phyloP scores from a whole-genome alignment of 1,140 invertebrate genomes.

The Chlorops oryzae region DNA sequence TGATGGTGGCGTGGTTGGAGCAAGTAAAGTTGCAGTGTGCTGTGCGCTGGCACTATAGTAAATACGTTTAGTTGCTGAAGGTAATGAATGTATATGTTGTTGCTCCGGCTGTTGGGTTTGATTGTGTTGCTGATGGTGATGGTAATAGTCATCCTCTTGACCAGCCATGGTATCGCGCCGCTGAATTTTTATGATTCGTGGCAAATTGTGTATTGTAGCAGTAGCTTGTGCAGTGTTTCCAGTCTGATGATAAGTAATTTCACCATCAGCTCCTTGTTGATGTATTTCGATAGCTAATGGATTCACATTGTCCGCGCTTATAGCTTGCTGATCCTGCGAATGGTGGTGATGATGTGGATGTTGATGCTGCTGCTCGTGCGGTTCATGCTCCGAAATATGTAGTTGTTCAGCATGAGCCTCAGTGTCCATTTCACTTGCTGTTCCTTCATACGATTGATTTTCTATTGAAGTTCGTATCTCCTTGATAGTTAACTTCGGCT shows the following conservation, averaged over 20 bases:
- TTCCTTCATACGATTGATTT: slow-evolving; percentile 13
- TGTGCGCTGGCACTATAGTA: slow-evolving; percentile 27
- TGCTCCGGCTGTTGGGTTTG: slow-evolving; percentile 21
- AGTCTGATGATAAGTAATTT: slow-evolving; percentile 6
- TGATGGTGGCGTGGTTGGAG: too few relatives aligned
- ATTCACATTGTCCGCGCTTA: slow-evolving; percentile 28
- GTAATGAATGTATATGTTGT: background rate
- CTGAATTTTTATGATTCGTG: slow-evolving; percentile 40
- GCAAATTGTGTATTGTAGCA: slow-evolving; percentile 17
- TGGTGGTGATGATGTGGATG: slow-evolving; percentile 11
- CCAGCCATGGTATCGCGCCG: slow-evolving; percentile 26
- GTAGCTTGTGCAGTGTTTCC: background rate
- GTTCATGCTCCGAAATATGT: background rate
- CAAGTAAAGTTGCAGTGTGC: slow-evolving; percentile 25
- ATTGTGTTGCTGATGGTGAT: slow-evolving; percentile 13
- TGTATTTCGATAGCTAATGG: slow-evolving; percentile 8
- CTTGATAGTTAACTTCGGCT: slow-evolving; percentile 28
- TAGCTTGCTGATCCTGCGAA: slow-evolving; percentile 19
- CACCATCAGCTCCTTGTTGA: slow-evolving; percentile 2
- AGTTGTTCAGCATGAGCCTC: background rate
- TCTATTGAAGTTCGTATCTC: slow-evolving; percentile 24
- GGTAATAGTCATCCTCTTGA: slow-evolving; percentile 25
- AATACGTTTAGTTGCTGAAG: slow-evolving; percentile 24
- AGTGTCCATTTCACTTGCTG: slow-evolving; percentile 3
- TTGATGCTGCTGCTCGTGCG: slow-evolving; percentile 5